phyloP scores from a whole-genome alignment of 2,888 invertebrate genomes.

The Caenorhabditis drosophilae region DNA sequence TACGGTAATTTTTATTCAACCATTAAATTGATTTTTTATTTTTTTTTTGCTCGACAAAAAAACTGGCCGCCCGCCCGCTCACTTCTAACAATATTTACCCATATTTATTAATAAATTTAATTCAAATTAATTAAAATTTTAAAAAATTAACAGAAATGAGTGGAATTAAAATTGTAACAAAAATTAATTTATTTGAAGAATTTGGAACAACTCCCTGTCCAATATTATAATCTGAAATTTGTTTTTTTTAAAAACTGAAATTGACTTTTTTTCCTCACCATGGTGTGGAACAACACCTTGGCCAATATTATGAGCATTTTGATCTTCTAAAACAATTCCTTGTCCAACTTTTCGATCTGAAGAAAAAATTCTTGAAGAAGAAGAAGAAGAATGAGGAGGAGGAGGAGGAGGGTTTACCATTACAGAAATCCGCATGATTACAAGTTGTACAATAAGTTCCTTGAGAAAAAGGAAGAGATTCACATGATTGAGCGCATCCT shows the following conservation, averaged over 20 bases:
- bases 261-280: slow-evolving; percentile 1
- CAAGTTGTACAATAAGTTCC: slow-evolving; percentile 9
- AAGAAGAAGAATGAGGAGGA: too few species aligned
- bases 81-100: too few species aligned
- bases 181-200: not conserved
- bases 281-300: slow-evolving; percentile 10
- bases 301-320: slow-evolving; percentile 7
- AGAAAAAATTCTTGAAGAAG: too few species aligned
- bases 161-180: not conserved
- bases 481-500: slow-evolving; percentile 21
- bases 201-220: not conserved
- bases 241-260: not conserved
- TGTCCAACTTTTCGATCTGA: not conserved
- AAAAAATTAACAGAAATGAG: not conserved
- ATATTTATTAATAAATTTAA: not conserved
- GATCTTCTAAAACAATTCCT: too few species aligned
- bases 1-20: too few species aligned
- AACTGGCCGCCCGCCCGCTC: too few species aligned
- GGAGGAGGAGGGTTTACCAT: slow-evolving; percentile 5
- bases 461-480: not conserved
- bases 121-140: not conserved
- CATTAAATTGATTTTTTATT: too few species aligned
- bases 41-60: too few species aligned
- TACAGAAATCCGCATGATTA: slow-evolving; percentile 14
- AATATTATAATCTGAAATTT: not conserved